phyloP scores from a whole-genome alignment of 2,797 vertebrate species.

The Scyliorhinus canicula region DNA sequence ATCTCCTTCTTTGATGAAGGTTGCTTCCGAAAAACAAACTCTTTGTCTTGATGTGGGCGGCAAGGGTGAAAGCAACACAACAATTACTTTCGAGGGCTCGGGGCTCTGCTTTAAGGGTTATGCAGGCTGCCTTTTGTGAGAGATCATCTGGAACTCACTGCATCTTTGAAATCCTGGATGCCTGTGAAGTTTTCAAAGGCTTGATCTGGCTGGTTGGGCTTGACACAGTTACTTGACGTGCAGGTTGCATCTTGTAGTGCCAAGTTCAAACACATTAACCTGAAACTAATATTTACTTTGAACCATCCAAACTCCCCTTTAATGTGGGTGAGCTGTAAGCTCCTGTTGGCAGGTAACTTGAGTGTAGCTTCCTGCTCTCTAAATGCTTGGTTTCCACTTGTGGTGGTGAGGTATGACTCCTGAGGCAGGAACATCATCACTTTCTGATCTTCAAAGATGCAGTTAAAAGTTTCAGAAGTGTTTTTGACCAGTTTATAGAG shows the following conservation, averaged over 20 bases:
- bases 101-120: not conserved
- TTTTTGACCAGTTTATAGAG: not conserved
- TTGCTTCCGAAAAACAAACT: not conserved
- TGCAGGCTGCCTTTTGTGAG: not conserved
- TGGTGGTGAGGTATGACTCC: not conserved
- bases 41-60: not conserved
- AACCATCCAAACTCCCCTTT: not conserved
- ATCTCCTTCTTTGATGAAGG: not conserved
- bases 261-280: not conserved
- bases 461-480: not conserved
- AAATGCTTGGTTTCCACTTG: not conserved
- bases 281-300: not conserved
- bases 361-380: not conserved
- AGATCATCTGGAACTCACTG: not conserved
- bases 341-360: not conserved
- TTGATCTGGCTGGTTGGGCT: not conserved
- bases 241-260: not conserved
- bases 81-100: not conserved
- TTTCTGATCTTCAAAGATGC: not conserved
- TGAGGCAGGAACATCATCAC: not conserved
- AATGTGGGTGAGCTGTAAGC: not conserved
- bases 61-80: not conserved
- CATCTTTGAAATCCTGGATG: not conserved
- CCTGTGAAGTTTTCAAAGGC: not conserved
- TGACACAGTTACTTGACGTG: not conserved